Evolutionary conservation across 2,888 invertebrate species (phyloP), one percentile per base, ranked within the genome.

Genomic region (Boloria selene): DNA sequence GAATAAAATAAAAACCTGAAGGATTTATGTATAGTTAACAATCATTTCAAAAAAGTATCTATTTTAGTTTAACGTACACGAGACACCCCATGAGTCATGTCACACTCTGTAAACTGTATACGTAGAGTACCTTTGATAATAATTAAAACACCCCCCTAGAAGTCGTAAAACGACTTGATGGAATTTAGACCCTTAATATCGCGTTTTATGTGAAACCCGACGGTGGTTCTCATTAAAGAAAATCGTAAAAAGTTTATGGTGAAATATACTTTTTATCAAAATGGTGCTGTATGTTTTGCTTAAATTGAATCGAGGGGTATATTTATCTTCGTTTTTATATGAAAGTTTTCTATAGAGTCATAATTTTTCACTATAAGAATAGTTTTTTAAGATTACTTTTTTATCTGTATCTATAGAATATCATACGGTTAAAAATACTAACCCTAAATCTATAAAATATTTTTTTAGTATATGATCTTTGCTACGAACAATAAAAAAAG

Each of bases 141-240:
- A 68, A 68, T 68, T 68, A 68, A 59, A 68, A 44, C 65, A 49
- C 54, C 65, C 69, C 64, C 56, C 64, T 38, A 59, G 64, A 64
- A 61, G 69, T 67, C 67, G 67, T 69, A 69, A 69, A 69, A 59
- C 61, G 58, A 56, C 61, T 65, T 45, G 65, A 68, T 63, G 66
- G 62, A 26, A 66, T 65, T 63, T 59, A 62, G 59, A 60, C 68
- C 68, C 68, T 68, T 61, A 68, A 65, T 65, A 56, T 69, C 51
- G 61, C 69, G 61, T 65, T 71, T 65, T 67, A 69, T 66, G 69
- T 62, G 68, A 64, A 51, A 38, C 59, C 17, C 64, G 59, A 44
- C 62, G 59, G 64, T 49, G 52, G 22, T 44, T 47, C 70, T 70
- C 70, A 69, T 71, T 71, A 68, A 65, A 67, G 61, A 53, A 49